Base-by-base conservation (phyloP, 2,113 vertebrate genomes). In the Corapipo altera region DNA sequence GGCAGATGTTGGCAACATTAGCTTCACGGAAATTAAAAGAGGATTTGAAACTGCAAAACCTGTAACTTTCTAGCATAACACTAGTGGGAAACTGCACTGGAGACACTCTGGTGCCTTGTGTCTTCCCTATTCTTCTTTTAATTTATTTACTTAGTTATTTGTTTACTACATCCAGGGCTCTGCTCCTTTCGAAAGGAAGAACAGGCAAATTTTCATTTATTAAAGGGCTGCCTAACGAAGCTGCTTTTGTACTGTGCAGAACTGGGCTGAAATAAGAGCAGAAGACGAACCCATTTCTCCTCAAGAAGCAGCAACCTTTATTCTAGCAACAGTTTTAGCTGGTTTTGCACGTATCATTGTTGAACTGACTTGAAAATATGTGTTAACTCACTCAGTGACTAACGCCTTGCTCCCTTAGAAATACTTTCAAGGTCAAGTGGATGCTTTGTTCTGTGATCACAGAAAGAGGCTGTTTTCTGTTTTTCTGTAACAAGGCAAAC, bases 11-110 rank as follows among this genome's bases (percentile, higher is more conserved):
- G 64, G 61, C 41, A 76, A 59, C 26, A 67, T 75, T 19, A n/a
- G 17, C 32, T 48, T 74, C n/a, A 58, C 46, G 37, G 33, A 94
- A 73, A 80, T 44, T 43, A 66, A 82, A 94, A 89, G 57, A 67
- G 93, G 86, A 95, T 71, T 89, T 61, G 96, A 95, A 96, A 95
- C 80, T 95, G 91, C 91, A 87, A 67, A 92, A 86, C 58, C 70
- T 72, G 18, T 93, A 61, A 93, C 13, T 78, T 95, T 55, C 80
- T 86, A 79, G 32, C 33, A 81, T 21, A 84, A 14, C 39, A 71
- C 22, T 30, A 52, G 8, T 67, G 39, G 73, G 92, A 93, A 95
- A 78, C 6, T 20, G 16, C 43, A 15, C 24, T 78, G 73, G 51
- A 71, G 65, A 82, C 80, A 85, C 20, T 62, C 85, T 57, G 76